Conservation (phyloP, 2,113 vertebrate species). For the Castor canadensis region DNA sequence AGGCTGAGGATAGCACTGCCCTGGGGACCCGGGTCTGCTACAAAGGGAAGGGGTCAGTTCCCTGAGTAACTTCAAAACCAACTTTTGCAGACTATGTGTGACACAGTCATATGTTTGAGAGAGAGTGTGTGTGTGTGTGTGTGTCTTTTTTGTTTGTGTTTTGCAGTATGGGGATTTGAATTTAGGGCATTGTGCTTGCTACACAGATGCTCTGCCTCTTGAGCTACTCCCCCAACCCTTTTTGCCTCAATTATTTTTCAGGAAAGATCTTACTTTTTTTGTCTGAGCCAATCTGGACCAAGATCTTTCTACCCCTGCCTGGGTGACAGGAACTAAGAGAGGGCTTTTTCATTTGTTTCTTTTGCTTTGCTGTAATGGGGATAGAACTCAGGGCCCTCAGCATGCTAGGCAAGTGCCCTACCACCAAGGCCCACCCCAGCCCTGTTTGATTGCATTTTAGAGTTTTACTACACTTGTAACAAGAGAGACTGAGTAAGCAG, state of each 20-base stretch:
- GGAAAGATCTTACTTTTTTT: too few relatives aligned
- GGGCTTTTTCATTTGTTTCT: neutral
- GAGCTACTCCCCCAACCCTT: neutral
- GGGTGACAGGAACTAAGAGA: too few relatives aligned
- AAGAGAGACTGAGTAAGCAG: neutral
- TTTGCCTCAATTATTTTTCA: too few relatives aligned
- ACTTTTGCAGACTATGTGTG: neutral
- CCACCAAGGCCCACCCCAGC: neutral
- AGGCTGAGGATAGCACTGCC: neutral
- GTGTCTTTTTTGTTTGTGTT: too few relatives aligned
- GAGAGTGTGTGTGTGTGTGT: neutral
- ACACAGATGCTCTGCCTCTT: rapidly evolving
- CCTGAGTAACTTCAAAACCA: neutral
- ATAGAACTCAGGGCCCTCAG: neutral
- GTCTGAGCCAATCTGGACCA: too few relatives aligned
- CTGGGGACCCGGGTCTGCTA: neutral
- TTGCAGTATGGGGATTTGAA: neutral
- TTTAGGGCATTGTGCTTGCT: neutral
- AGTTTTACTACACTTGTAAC: neutral
- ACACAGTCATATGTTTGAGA: neutral
- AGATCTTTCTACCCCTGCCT: too few relatives aligned
- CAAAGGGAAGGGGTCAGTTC: neutral
- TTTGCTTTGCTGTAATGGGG: neutral
- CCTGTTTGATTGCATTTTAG: neutral
- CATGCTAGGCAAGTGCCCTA: too few relatives aligned